Percentiles rank a stretch among this genome's conserved stretches.
These are phyloP conservation scores for Caenorhabditis sp. DNA, from an alignment of 2,888 invertebrate genomes.

Conservation along the genomic window DNA sequence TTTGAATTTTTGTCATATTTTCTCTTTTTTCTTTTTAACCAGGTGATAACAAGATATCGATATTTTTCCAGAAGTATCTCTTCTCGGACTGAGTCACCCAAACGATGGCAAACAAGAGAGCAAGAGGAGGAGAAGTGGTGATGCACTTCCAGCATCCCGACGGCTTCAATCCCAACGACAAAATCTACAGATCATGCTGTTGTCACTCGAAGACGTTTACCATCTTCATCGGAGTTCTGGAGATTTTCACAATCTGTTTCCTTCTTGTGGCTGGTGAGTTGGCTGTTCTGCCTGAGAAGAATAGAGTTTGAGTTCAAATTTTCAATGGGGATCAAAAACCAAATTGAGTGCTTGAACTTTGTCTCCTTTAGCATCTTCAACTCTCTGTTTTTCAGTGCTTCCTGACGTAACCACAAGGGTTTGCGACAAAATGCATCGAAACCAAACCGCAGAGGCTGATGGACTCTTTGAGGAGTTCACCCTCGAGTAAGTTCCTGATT, in stretches of 20 bases:
- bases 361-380: neutral
- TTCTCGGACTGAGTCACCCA: neutral
- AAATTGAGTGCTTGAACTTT: neutral
- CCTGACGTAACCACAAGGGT: constrained; percentile 75
- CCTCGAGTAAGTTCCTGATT: constrained; percentile 17
- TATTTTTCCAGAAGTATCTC: neutral
- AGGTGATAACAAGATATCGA: neutral
- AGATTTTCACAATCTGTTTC: constrained; percentile 81
- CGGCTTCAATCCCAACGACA: constrained; percentile 74
- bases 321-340: neutral
- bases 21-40: neutral
- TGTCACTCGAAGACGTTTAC: constrained; percentile 79
- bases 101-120: constrained; percentile 18
- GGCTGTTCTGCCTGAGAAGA: neutral
- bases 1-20: constrained; percentile 2
- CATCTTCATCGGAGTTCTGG: constrained; percentile 78
- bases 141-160: constrained; percentile 54
- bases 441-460: neutral
- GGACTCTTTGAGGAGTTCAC: constrained; percentile 12
- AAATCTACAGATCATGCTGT: constrained; percentile 72
- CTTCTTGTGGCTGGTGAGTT: constrained; percentile 79
- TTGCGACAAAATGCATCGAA: constrained; percentile 51
- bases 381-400: constrained; percentile 60
- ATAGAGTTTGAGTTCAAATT: neutral
- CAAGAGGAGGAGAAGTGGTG: constrained; percentile 11